Percentiles rank a stretch among this genome's conserved stretches.
Conservation (phyloP, 2,797 vertebrate genomes). For the Poecilia wingei region DNA sequence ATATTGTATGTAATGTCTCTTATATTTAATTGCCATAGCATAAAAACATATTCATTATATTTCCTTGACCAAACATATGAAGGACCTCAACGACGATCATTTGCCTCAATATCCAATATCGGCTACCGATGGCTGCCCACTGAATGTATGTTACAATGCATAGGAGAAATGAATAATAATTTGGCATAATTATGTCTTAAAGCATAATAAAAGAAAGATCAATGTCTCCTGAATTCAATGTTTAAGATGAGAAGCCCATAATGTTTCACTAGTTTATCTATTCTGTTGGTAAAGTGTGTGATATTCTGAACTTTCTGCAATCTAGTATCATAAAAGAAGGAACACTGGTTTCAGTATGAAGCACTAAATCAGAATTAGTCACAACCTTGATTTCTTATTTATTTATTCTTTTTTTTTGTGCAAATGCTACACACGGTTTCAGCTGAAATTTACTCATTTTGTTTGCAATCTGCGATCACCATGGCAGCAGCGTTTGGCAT, state of each 20-base stretch:
- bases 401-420: background rate
- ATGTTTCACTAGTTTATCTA: background rate
- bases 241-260: background rate
- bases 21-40: background rate
- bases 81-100: background rate
- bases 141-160: background rate
- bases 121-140: too few species aligned
- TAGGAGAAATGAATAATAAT: background rate
- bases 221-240: background rate
- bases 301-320: background rate
- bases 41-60: background rate
- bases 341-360: background rate
- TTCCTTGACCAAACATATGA: background rate
- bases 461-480: slow-evolving; percentile 15
- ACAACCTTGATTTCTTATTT: background rate
- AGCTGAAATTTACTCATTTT: slow-evolving; percentile 15
- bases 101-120: background rate
- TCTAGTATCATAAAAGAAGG: background rate
- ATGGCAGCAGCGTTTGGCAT: slow-evolving; percentile 32
- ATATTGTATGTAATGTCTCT: background rate
- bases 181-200: background rate
- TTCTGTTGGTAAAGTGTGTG: background rate
- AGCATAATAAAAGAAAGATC: background rate
- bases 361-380: background rate
- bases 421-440: background rate